Base-by-base conservation (phyloP, 2,888 invertebrate species). In the Argyresthia albistria region DNA sequence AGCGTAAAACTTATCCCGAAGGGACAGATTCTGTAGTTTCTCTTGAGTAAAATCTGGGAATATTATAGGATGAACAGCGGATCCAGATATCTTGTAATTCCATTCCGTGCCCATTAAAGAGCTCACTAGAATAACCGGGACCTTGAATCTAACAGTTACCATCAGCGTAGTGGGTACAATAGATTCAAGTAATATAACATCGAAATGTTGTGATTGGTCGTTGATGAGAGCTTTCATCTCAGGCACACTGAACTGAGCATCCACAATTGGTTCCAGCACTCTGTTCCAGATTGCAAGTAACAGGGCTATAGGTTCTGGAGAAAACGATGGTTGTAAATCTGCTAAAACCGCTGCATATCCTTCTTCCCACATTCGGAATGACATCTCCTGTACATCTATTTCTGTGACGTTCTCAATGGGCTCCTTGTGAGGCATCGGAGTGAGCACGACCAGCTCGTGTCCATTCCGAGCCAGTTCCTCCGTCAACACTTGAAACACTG, bases 391-490 rank as follows among this genome's bases (percentile, higher is more conserved):
- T 0, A 53, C 46, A 14, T 53, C 50, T n/a, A 53, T 53, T 16
- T 50, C 50, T n/a, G 53, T 53, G 15, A 53, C 15, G 25, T 53
- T 53, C 16, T 25, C 35, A 4, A 50, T 3, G 8, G 42, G 35
- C 11, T 53, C 35, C 36, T 53, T 11, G 15, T 50, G 50, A 56
- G 59, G 55, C 43, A 46, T 46, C 46, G 56, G 57, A 50, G 57
- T 54, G 53, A 45, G n/a, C 43, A 45, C 45, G 15, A 43, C 52
- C 15, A 52, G 16, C 25, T 52, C 52, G 35, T 52, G 52, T 9
- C 46, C 46, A 9, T 37, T 11, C 8, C 25, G 9, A 3, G 46
- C 36, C 16, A 52, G 12, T 25, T 46, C 52, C 37, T 52, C 52
- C 0, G 46, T 46, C 7, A 52, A 7, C 8, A 39, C 46, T 15